Evolutionary conservation across 2,888 invertebrate species (phyloP).

Genomic region (Lycophotia porphyrea): DNA sequence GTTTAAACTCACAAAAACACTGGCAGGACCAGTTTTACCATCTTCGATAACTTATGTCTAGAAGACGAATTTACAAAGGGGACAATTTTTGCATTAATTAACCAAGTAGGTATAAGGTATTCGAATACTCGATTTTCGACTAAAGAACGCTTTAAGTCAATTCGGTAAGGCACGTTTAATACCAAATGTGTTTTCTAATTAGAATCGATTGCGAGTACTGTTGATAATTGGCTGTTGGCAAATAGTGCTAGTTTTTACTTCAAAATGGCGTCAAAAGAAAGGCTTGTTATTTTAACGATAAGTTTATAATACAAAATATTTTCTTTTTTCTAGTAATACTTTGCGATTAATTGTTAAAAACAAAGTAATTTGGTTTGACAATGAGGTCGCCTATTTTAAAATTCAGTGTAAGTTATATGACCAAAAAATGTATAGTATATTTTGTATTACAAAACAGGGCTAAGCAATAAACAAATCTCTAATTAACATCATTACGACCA

Average conservation of each 20-base stretch:
- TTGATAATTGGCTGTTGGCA: constrained; percentile 46
- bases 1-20: constrained; percentile 52
- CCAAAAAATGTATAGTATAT: neutral
- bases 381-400: neutral
- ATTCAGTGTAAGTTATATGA: neutral
- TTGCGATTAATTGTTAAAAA: neutral
- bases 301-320: neutral
- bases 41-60: constrained; percentile 54
- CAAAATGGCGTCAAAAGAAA: constrained; percentile 43
- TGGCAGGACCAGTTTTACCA: constrained; percentile 54
- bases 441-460: too few relatives aligned
- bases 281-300: neutral
- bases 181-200: constrained; percentile 50
- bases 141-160: constrained; percentile 45
- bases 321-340: neutral
- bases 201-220: constrained; percentile 44
- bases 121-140: constrained; percentile 47
- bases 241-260: constrained; percentile 47
- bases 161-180: constrained; percentile 39
- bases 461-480: too few relatives aligned
- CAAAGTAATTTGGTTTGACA: neutral
- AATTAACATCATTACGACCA: too few relatives aligned
- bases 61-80: constrained; percentile 55
- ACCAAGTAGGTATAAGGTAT: constrained; percentile 44
- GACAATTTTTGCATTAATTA: constrained; percentile 61